Evolutionary conservation across 2,113 vertebrate species (phyloP), one percentile per base, ranked within the genome.

Genomic region (Onychostoma macrolepis): DNA sequence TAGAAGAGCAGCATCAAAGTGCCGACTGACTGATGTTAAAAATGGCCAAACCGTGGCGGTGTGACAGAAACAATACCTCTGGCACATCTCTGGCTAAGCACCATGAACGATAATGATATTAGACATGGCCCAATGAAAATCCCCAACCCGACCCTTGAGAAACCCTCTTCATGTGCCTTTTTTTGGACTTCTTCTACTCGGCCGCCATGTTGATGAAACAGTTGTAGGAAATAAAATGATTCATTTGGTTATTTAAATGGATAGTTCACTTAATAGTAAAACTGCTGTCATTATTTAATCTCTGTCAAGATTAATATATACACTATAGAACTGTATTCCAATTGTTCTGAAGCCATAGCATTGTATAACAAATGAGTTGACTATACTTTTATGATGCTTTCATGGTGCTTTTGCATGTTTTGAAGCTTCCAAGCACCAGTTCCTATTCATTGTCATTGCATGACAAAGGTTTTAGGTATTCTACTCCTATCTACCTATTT

Each of bases 1-100:
- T 56, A 79, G 85, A 63, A 84, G 48, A 74, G 41, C 69, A 33
- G 65, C 86, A 88, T 89, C 88, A 87, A 90, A 86, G 74, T 80
- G 77, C 85, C 24, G 83, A 65, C 28, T 85, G 86, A 71, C 45
- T 81, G 78, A 83, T 85, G 58, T 83, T 65, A 84, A 82, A 82
- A 85, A 81, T 30, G 24, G 63, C 50, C 65, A 48, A 79, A 72
- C 63, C 56, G 56, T 74, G 41, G 74, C 38, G n/a, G 65, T 71
- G 80, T 79, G 38, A 89, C 41, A 77, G 80, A 82, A 83, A 86
- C 83, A 82, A 87, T 67, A 85, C 71, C 77, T 58, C 65, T 83
- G 63, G 84, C 83, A 50, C 80, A 53, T 78, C 67, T 81, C 85
- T 81, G 56, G 83, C 76, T 63, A 84, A 90, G 86, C 74, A 84